Evolutionary conservation across 2,113 vertebrate genomes (phyloP), one percentile per base, ranked within the genome.

Genomic region (Plotosus lineatus): DNA sequence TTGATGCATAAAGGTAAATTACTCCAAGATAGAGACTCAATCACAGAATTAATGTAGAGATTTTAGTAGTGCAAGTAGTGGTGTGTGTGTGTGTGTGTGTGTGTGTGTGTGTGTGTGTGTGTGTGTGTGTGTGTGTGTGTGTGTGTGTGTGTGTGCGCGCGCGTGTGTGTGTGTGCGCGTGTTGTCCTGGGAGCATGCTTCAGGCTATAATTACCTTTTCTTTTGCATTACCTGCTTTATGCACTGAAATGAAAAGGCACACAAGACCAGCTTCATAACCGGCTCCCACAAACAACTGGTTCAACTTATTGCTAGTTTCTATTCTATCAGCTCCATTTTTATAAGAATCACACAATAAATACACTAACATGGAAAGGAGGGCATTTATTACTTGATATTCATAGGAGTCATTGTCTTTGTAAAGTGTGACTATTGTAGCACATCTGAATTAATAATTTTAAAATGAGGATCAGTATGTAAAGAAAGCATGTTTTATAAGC

Each of bases 151-250:
- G 76, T 78, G 50, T 60, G 81, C 42, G 55, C 74, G 28, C 21
- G 15, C 38, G 31, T 58, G 56, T 46, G 53, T 72, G 81, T 74
- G 23, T 48, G 61, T 53, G 61, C 10, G 53, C 61, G 81, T 74
- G 23, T 48, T 48, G 40, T 50, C 10, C 53, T 71, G 38, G 63
- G 38, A 77, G 65, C 50, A 15, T 65, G 69, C 84, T 79, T 50
- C n/a, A 76, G 71, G 80, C 84, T 83, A 53, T 85, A 82, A 85
- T 82, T 80, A 83, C 74, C 73, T 74, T 66, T 48, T 73, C 78
- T 82, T 81, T 81, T 80, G 72, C 82, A 79, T 68, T 75, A 46
- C 79, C 38, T 48, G 79, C 69, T 83, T 84, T 46, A 71, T 84
- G 71, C 40, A 15, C 21, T 58, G 36, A 72, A 82, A 77, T 82